Conservation (phyloP, 2,888 invertebrate species). For the Lasioglossum figueresi region DNA sequence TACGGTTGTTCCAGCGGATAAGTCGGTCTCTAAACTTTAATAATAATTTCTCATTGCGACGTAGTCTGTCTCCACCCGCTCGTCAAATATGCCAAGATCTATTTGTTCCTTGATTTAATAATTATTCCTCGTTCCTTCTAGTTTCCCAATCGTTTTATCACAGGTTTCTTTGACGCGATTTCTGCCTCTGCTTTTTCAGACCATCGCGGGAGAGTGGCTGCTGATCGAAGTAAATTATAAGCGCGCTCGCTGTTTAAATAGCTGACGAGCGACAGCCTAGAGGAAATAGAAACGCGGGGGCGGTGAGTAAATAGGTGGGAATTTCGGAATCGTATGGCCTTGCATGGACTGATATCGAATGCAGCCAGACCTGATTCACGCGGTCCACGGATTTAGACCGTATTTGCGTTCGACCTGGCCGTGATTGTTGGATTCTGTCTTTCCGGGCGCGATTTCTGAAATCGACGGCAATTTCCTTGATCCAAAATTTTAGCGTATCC, state of each 20-base stretch:
- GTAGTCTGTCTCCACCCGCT: not conserved
- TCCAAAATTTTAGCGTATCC: not conserved
- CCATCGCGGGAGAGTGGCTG: not conserved
- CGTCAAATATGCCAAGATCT: conserved; percentile 50
- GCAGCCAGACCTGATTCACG: conserved; percentile 15
- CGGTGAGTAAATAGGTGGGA: conserved; percentile 40
- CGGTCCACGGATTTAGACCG: conserved; percentile 24
- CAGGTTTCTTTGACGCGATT: not conserved
- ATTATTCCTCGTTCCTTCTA: not conserved
- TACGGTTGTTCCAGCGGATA: conserved; percentile 27
- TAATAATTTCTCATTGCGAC: conserved; percentile 62
- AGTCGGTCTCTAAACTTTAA: conserved; percentile 66
- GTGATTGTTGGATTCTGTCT: conserved; percentile 25
- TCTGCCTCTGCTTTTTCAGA: not conserved
- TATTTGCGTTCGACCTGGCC: conserved; percentile 39
- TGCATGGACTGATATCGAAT: conserved; percentile 11
- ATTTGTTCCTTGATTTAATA: not conserved
- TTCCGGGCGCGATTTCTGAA: not conserved
- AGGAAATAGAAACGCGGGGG: conserved; percentile 40
- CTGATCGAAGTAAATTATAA: conserved; percentile 62
- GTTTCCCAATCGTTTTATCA: conserved; percentile 16
- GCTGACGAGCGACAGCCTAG: conserved; percentile 52
- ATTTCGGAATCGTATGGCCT: conserved; percentile 24
- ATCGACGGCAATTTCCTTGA: not conserved
- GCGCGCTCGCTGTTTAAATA: conserved; percentile 56